Base-by-base conservation (phyloP, 2,888 invertebrate genomes). In the Caenorhabditis sp. region DNA sequence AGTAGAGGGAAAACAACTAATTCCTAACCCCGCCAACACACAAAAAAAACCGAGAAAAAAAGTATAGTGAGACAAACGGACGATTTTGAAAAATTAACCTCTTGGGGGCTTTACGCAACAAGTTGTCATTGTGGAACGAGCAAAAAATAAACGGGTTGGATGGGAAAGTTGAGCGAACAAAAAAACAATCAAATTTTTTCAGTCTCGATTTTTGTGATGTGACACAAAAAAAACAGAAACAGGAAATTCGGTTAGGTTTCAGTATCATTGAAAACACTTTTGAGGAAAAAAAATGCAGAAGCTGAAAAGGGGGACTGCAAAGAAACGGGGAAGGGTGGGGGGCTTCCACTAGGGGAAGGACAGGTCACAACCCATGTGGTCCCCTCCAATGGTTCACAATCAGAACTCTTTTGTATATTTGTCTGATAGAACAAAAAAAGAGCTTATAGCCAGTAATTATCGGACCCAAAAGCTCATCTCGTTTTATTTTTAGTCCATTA, bases 31-130 rank as follows among this genome's bases (percentile, higher is more conserved):
- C 8, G 17, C 43, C 17, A 10, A 14, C 17, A 5, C 43, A 7
- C 43, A 43, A 43, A 5, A 14, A 43, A 43, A 43, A 43, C n/a
- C n/a, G n/a, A n/a, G n/a, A 43, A 43, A 43, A 43, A 43, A 14
- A 10, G 43, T 31, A 31, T 31, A 43, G 43, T 43, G 14, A 43
- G 17, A 43, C 12, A 14, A 43, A 3, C 12, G 3, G 17, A 3
- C 43, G 43, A 43, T 43, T 43, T 43, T 43, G 43, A 43, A 43
- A 43, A 43, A 43, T 43, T 43, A 43, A 43, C 43, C 43, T 43
- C 43, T 14, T 43, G 43, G 43, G 43, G 43, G 43, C 31, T 31
- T 31, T 31, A 31, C 31, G 31, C 31, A 31, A 43, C 31, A 31
- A 31, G 31, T 31, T 31, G 31, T 31, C 43, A 14, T 17, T 43